A percentile compares a stretch with the other conserved stretches of the same genome.
Conservation (phyloP, 2,888 invertebrate species). For the Orthosia cruda region DNA sequence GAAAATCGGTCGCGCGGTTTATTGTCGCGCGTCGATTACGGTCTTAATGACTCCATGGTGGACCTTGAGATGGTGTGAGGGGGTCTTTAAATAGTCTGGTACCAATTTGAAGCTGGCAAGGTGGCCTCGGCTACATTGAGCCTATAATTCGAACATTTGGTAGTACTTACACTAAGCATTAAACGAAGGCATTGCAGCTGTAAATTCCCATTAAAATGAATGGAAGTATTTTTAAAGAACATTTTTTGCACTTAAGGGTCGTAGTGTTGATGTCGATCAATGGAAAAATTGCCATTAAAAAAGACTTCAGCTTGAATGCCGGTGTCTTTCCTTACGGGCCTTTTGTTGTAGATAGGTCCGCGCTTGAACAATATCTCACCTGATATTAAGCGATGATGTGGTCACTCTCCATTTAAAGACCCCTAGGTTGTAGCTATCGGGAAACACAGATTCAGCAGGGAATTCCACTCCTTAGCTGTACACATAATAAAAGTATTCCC, state of each 20-base stretch:
- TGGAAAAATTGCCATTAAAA: too few species aligned
- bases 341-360: too few species aligned
- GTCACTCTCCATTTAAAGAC: too few species aligned
- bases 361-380: too few species aligned
- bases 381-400: too few species aligned
- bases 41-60: constrained; percentile 63
- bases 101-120: constrained; percentile 51
- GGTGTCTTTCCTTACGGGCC: too few species aligned
- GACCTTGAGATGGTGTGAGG: constrained; percentile 58
- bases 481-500: too few species aligned
- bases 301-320: too few species aligned
- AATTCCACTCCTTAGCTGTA: too few species aligned
- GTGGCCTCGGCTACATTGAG: constrained; percentile 41
- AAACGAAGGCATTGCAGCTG: background rate
- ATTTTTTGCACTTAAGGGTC: background rate
- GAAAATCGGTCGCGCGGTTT: constrained; percentile 77
- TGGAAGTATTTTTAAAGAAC: background rate
- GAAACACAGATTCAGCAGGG: too few species aligned
- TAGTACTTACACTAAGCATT: background rate
- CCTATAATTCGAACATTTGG: constrained; percentile 10
- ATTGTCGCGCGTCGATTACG: constrained; percentile 73
- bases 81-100: constrained; percentile 58
- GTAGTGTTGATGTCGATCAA: too few species aligned
- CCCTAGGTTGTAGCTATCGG: too few species aligned
- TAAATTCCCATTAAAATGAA: background rate